Base-by-base conservation (phyloP, 2,113 vertebrate genomes). In the Natator depressus region DNA sequence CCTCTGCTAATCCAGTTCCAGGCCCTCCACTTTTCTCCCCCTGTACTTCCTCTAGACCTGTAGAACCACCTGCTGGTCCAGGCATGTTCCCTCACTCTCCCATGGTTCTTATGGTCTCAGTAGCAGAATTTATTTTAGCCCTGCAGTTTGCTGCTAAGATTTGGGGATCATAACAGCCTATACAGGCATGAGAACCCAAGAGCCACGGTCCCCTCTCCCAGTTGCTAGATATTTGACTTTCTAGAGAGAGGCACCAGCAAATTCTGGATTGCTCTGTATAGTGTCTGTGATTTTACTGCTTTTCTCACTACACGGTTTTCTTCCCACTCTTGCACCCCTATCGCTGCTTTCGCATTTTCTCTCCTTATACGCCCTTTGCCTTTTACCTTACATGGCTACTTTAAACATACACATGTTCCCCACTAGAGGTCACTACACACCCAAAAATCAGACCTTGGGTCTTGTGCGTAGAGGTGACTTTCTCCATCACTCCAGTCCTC, bases 201-300 rank as follows among this genome's bases (percentile, higher is more conserved):
- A 87, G 46, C 62, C 76, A 81, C 80, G 81, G 88, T 83, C 31
- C 22, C 80, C 78, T 87, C 83, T 42, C n/a, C 72, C 35, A n/a
- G 31, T 69, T 69, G 16, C 62, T 69, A 69, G 62, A n/a, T 65
- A 19, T 65, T 65, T 65, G 31, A 65, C 62, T 65, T 65, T 35
- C 62, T 69, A 69, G 31, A 69, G 35, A n/a, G 14, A n/a, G 14
- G 62, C 62, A n/a, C 62, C 17, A 31, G 35, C 8, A 76, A 13
- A 76, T 76, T 22, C 38, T 42, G 72, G 72, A 42, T 46, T 46
- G 20, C 5, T 76, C 6, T 38, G 22, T 76, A 8, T 5, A 25
- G 22, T 9, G 20, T 1, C 2, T 46, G 72, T 46, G 72, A 46
- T 76, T 76, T 76, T 76, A 46, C 20, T 25, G 22, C 4, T 76